phyloP scores from a whole-genome alignment of 1,140 invertebrate species.

The Anoplophora glabripennis region DNA sequence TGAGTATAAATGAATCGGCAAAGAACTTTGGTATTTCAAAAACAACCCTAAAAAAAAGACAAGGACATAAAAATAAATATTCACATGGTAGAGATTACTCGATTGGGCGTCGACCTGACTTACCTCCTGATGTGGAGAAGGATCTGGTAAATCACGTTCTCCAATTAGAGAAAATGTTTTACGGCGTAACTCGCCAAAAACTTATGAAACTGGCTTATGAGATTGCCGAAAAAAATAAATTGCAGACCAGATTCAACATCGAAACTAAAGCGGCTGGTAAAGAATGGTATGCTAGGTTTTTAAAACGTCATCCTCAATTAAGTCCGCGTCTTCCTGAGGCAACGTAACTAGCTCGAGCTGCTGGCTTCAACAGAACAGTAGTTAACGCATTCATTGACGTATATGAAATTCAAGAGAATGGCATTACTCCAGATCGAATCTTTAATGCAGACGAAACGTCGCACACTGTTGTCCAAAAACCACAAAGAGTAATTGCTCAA shows the following conservation, averaged over 20 bases:
- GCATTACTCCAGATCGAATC: slow-evolving; percentile 36
- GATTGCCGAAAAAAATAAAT: slow-evolving; percentile 10
- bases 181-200: slow-evolving; percentile 1
- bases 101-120: neutral
- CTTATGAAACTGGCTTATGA: neutral
- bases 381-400: slow-evolving; percentile 43
- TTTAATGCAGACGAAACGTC: slow-evolving; percentile 52
- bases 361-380: slow-evolving; percentile 50
- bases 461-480: slow-evolving; percentile 49
- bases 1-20: too few relatives aligned
- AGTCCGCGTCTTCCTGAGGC: slow-evolving; percentile 47
- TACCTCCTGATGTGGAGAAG: slow-evolving; percentile 1
- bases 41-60: too few relatives aligned
- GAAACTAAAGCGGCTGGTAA: slow-evolving; percentile 43
- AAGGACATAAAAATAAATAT: too few relatives aligned
- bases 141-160: slow-evolving; percentile 6
- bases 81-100: too few relatives aligned
- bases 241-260: slow-evolving; percentile 36
- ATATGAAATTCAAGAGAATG: slow-evolving; percentile 35
- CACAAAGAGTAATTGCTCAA: slow-evolving; percentile 4
- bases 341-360: slow-evolving; percentile 49
- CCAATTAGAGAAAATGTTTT: slow-evolving; percentile 6
- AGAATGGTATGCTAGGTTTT: slow-evolving; percentile 50
- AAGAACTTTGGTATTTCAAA: too few relatives aligned
- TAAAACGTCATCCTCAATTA: slow-evolving; percentile 48